phyloP scores from a whole-genome alignment of 2,113 vertebrate species.

The Macheiramphus alcinus region DNA sequence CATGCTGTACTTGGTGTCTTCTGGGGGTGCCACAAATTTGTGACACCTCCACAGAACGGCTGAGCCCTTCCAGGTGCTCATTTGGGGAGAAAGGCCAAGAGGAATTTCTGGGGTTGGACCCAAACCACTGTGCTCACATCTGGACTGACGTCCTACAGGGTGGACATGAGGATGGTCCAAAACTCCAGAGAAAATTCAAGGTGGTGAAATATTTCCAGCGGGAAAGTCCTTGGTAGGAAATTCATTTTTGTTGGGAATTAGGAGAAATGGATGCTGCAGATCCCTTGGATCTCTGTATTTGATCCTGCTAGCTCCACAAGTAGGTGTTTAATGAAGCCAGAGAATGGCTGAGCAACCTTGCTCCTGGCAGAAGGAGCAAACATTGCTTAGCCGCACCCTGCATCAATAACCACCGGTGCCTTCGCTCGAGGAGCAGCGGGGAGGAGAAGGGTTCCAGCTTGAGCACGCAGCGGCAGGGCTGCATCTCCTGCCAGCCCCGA shows the following conservation, averaged over 20 bases:
- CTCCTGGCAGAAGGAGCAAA: neutral
- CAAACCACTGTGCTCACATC: neutral
- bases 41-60: neutral
- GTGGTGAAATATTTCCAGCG: neutral
- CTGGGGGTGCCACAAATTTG: neutral
- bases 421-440: accelerated
- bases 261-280: neutral
- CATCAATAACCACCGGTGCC: neutral
- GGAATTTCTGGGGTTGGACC: neutral
- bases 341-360: neutral
- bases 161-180: accelerated
- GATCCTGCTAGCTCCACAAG: neutral
- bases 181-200: neutral
- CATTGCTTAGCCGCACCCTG: neutral
- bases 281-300: neutral
- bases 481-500: neutral
- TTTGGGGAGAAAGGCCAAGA: neutral
- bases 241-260: neutral
- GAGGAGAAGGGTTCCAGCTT: neutral
- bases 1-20: neutral
- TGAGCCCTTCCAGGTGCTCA: no score
- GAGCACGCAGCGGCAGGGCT: neutral
- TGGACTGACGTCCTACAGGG: neutral
- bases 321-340: neutral
- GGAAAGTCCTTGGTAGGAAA: neutral